Conservation (phyloP, 2,113 vertebrate genomes). For the Nerophis lumbriciformis region DNA sequence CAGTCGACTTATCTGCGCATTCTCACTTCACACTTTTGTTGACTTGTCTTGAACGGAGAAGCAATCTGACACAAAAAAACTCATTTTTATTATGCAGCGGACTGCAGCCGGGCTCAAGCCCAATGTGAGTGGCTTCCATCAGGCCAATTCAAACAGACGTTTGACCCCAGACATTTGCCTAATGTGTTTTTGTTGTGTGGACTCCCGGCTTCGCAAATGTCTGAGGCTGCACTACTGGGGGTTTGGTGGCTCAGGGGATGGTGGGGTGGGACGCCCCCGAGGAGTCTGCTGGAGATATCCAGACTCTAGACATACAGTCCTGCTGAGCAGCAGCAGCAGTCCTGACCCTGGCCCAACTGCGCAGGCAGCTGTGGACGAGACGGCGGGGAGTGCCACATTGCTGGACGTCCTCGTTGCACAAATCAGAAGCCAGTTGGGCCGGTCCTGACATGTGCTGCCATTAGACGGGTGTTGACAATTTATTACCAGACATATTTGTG, state of each 20-base stretch:
- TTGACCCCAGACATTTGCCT: slow-evolving; percentile 76
- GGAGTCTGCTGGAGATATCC: not conserved
- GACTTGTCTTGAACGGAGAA: slow-evolving; percentile 29
- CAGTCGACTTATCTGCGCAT: slow-evolving; percentile 26
- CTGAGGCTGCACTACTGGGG: slow-evolving; percentile 62
- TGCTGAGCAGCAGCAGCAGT: not conserved
- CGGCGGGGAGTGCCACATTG: slow-evolving; percentile 64
- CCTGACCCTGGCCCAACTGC: slow-evolving; percentile 68
- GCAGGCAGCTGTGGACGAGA: slow-evolving; percentile 68
- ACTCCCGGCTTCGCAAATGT: slow-evolving; percentile 72
- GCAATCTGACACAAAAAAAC: slow-evolving; percentile 25
- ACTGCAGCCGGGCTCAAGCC: slow-evolving; percentile 53
- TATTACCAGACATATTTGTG: slow-evolving; percentile 75
- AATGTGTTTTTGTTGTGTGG: slow-evolving; percentile 80
- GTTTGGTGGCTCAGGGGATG: slow-evolving; percentile 47
- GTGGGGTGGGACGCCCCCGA: slow-evolving; percentile 10
- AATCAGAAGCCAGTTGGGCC: slow-evolving; percentile 65
- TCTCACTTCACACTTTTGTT: slow-evolving; percentile 26
- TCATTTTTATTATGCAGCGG: slow-evolving; percentile 28
- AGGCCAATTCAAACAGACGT: slow-evolving; percentile 75
- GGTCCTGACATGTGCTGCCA: slow-evolving; percentile 67
- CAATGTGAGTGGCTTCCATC: slow-evolving; percentile 72
- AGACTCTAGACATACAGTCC: not conserved
- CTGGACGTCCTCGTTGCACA: slow-evolving; percentile 48
- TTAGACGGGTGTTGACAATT: slow-evolving; percentile 68